Base-by-base conservation (phyloP, 2,797 vertebrate species). In the Falco cherrug region DNA sequence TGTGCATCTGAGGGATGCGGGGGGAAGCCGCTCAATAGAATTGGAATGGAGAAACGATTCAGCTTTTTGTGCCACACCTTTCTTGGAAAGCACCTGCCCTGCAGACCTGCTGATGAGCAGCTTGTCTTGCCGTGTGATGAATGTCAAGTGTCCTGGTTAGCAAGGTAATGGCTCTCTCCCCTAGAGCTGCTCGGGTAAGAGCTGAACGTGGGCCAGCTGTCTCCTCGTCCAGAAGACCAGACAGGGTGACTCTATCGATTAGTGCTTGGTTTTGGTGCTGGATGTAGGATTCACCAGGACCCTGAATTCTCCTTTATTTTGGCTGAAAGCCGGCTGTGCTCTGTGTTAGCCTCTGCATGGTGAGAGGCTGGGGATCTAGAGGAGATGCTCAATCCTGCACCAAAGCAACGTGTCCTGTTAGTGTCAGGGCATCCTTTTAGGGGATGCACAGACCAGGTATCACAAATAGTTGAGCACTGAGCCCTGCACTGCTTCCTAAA, bases 71-170 rank as follows among this genome's bases (percentile, higher is more conserved):
- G 3, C 41, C 5, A 4, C 57, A 88, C 84, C 75, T 90, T 94
- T 85, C 47, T 80, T 77, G 84, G 83, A 85, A 84, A 65, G 48
- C 61, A 78, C 41, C 54, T 90, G 74, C 61, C 78, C 50, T 91
- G 87, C 81, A 91, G 76, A 89, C 60, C 92, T 81, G 94, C 78
- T 75, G 93, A 71, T 65, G 81, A 71, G 88, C 75, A 71, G 53
- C 60, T 70, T 43, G 33, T 64, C 75, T 76, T 60, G 84, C 77
- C 57, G 84, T 43, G 78, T 57, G 68, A 47, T 76, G 54, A 45
- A 48, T 31, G 79, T 61, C 75, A 65, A 48, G 86, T 48, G 78
- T 60, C 47, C 48, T 82, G 57, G 53, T 92, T 50, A 75, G 70
- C 8, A 20, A 67, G 33, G 70, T 64, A 84, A 78, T 50, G 75